Conservation (phyloP, 2,113 vertebrate genomes). For the Lepidothrix coronata region DNA sequence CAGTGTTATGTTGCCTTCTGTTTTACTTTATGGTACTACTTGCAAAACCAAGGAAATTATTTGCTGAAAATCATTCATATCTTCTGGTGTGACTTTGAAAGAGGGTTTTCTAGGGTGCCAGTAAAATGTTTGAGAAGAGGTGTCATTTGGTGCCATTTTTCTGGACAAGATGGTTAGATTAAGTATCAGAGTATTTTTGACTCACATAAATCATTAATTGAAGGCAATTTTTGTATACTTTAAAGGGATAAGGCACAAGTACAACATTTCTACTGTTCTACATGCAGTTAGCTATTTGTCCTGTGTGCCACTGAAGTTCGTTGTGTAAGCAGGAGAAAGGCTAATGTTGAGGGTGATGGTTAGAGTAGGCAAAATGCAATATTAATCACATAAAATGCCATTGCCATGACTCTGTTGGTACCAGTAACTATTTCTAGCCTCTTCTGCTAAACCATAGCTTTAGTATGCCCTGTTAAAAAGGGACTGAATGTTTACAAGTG, state of each 20-base stretch:
- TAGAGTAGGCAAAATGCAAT: not conserved
- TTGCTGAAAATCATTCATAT: not conserved
- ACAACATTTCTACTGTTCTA: not conserved
- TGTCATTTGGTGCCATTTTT: rapidly evolving
- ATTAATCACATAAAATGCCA: not conserved
- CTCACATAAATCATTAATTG: not conserved
- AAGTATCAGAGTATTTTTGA: not conserved
- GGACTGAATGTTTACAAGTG: not conserved
- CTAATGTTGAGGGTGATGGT: not conserved
- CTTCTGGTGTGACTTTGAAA: not conserved
- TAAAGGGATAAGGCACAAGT: not conserved
- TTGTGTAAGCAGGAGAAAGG: not conserved
- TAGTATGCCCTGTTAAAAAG: not conserved
- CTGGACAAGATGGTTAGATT: not conserved
- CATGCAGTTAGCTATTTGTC: not conserved
- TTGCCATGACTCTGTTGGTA: rapidly evolving
- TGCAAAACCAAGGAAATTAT: not conserved
- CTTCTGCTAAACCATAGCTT: not conserved
- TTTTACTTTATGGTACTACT: not conserved
- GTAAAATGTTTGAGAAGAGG: not conserved
- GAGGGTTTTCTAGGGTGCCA: not conserved
- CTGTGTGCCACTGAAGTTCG: not conserved
- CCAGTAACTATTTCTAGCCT: not conserved
- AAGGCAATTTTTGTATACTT: not conserved
- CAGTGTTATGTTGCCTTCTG: not conserved